These are phyloP conservation scores for Eurois occulta DNA, from an alignment of 2,888 invertebrate species.

Conservation along the genomic window DNA sequence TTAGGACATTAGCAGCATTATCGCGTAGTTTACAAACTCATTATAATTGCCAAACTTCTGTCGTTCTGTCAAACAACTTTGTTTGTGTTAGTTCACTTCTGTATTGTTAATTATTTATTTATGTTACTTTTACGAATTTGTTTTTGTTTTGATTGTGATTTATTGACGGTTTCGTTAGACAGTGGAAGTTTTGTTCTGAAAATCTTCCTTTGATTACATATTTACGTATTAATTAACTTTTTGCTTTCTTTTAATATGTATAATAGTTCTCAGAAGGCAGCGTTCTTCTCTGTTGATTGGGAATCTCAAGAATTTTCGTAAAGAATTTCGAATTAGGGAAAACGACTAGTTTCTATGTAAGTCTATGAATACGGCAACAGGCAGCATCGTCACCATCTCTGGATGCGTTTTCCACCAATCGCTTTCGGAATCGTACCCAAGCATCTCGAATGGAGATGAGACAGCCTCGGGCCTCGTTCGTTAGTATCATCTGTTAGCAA, in stretches of 20 bases:
- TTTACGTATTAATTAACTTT: background rate
- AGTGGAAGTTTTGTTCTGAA: background rate
- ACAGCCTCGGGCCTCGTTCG: background rate
- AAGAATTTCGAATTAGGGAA: background rate
- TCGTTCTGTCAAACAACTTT: slow-evolving; percentile 39
- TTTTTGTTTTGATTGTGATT: slow-evolving; percentile 22
- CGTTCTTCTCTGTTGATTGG: background rate
- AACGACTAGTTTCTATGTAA: background rate
- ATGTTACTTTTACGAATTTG: slow-evolving; percentile 21
- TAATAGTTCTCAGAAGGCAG: background rate
- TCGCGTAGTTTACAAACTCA: slow-evolving; percentile 61
- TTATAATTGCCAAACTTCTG: slow-evolving; percentile 58
- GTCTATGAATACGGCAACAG: background rate
- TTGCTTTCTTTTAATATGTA: background rate
- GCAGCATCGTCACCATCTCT: background rate
- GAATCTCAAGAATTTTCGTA: background rate
- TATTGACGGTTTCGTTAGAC: slow-evolving; percentile 9
- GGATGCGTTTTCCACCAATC: background rate
- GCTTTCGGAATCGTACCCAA: background rate
- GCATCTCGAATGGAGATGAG: background rate
- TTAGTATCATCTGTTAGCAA: background rate
- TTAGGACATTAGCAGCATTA: slow-evolving; percentile 51
- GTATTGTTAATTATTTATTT: slow-evolving; percentile 26
- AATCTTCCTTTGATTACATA: background rate
- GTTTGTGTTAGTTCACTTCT: slow-evolving; percentile 22